Conservation (phyloP, 1,140 invertebrate genomes). For the Brachionus rotundiformis region DNA sequence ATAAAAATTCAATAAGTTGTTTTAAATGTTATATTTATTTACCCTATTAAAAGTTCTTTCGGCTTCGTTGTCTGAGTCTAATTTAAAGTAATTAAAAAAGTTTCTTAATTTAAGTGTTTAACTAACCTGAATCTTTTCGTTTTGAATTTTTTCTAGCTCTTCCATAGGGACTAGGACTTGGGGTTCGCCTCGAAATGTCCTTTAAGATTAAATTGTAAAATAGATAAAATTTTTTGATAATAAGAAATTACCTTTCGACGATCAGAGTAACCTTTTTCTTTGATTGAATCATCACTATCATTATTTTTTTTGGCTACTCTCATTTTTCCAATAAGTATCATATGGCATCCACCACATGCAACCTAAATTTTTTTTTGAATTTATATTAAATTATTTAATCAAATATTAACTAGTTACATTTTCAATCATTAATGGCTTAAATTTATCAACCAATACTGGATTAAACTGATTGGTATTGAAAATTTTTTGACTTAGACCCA, state of each 20-base stretch:
- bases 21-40: not conserved
- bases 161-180: not conserved
- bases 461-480: constrained; percentile 36
- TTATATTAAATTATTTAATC: not conserved
- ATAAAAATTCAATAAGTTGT: not conserved
- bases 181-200: not conserved
- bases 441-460: constrained; percentile 45
- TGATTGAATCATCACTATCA: constrained; percentile 23
- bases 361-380: no score
- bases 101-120: not conserved
- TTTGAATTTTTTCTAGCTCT: not conserved
- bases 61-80: constrained; percentile 21
- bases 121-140: constrained; percentile 31
- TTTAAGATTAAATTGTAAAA: no score
- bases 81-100: not conserved
- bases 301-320: not conserved
- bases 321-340: constrained; percentile 44
- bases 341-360: constrained; percentile 44
- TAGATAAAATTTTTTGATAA: not conserved
- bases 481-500: constrained; percentile 46
- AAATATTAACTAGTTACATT: constrained; percentile 1
- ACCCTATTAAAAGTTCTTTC: constrained; percentile 44
- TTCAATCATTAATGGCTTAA: constrained; percentile 29
- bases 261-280: constrained; percentile 25
- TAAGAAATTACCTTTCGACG: not conserved